A percentile compares a stretch with the other conserved stretches of the same genome.
phyloP scores from a whole-genome alignment of 2,113 vertebrate species.

The Gasterosteus nipponicus region DNA sequence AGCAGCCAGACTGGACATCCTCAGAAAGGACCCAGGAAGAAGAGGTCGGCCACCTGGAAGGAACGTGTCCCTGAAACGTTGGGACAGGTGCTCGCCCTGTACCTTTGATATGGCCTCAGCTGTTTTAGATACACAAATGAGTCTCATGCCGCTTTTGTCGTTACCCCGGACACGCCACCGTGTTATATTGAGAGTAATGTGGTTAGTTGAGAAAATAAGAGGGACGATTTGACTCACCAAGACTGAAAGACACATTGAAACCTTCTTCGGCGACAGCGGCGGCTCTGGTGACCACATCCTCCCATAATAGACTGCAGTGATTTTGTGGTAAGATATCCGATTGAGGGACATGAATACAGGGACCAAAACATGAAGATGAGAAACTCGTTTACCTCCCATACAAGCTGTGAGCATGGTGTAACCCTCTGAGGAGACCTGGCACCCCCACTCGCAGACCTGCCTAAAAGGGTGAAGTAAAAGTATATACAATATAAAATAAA shows the following conservation, averaged over 20 bases:
- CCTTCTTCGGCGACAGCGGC: slow-evolving; percentile 85
- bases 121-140: slow-evolving; percentile 50
- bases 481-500: neutral
- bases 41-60: slow-evolving; percentile 78
- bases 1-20: slow-evolving; percentile 77
- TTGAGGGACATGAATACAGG: neutral
- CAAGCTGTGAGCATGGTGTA: slow-evolving; percentile 85
- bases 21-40: slow-evolving; percentile 78
- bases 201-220: neutral
- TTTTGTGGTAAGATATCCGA: neutral
- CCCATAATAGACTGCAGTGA: slow-evolving; percentile 83
- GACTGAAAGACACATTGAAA: slow-evolving; percentile 88
- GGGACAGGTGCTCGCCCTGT: slow-evolving; percentile 77
- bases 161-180: neutral
- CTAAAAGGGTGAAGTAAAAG: slow-evolving; percentile 67
- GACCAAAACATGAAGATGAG: neutral
- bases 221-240: slow-evolving; percentile 78
- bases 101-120: slow-evolving; percentile 83
- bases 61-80: slow-evolving; percentile 82
- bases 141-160: neutral
- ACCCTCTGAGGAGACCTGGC: slow-evolving; percentile 87
- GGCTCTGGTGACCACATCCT: slow-evolving; percentile 81
- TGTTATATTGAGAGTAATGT: neutral
- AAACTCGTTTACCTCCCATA: slow-evolving; percentile 85
- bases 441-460: slow-evolving; percentile 88